These are phyloP conservation scores for Hyles euphorbiae DNA, from an alignment of 1,140 invertebrate species.

Conservation along the genomic window DNA sequence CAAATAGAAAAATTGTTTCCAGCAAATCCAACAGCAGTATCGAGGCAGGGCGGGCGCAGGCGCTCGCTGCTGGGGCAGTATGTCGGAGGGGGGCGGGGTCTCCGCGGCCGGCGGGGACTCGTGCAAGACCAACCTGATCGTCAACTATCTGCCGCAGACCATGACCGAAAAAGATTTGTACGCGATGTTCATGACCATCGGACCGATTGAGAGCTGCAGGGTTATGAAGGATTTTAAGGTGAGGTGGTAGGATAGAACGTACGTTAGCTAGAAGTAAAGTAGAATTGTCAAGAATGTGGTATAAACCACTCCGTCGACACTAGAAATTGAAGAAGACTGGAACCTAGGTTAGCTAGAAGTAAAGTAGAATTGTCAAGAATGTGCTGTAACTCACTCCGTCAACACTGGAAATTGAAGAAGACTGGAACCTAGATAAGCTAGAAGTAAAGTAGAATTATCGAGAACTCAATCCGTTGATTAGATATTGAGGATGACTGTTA, in stretches of 20 bases:
- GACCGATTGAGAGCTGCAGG: conserved; percentile 90
- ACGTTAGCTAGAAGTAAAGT: no score
- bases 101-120: conserved; percentile 54
- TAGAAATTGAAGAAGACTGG: no score
- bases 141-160: conserved; percentile 96
- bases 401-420: no score
- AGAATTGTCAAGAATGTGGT: no score
- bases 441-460: no score
- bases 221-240: conserved; percentile 95
- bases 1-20: conserved; percentile 11
- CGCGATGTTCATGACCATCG: conserved; percentile 90
- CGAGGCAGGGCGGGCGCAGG: conserved; percentile 43
- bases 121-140: conserved; percentile 88
- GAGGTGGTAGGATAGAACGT: conserved; percentile 21
- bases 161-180: conserved; percentile 94
- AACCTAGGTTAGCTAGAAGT: no score
- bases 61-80: conserved; percentile 59
- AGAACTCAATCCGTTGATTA: no score
- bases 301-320: no score
- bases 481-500: no score
- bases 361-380: no score
- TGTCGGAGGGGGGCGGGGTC: conserved; percentile 60
- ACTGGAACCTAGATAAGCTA: no score
- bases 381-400: no score
- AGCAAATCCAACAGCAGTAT: conserved; percentile 69